These are phyloP conservation scores for Dufourea novaeangliae DNA, from an alignment of 1,140 invertebrate genomes.

Conservation along the genomic window DNA sequence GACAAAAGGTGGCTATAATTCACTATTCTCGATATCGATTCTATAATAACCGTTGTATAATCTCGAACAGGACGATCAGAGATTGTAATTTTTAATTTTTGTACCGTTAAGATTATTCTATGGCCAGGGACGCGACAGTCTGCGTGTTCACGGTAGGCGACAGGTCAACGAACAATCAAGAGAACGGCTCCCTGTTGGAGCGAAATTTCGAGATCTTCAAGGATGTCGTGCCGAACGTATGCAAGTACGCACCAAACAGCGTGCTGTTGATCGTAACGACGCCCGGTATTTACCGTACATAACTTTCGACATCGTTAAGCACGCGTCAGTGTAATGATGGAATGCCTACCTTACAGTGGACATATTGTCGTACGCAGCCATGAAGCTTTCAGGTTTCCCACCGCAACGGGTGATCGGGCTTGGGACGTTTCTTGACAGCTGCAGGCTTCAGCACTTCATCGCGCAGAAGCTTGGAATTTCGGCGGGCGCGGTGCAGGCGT, in stretches of 20 bases:
- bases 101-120: slow-evolving; percentile 82
- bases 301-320: not conserved
- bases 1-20: slow-evolving; percentile 70
- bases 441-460: slow-evolving; percentile 83
- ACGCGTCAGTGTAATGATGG: too few species aligned
- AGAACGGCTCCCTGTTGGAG: slow-evolving; percentile 80
- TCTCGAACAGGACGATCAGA: too few species aligned
- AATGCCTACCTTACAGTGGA: slow-evolving; percentile 80
- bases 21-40: not conserved
- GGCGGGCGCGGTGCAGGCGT: slow-evolving; percentile 82
- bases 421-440: slow-evolving; percentile 85
- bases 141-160: slow-evolving; percentile 85
- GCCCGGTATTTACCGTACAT: slow-evolving; percentile 78
- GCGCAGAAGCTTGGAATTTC: slow-evolving; percentile 83
- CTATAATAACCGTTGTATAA: too few species aligned
- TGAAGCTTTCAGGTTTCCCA: slow-evolving; percentile 86
- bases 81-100: too few species aligned
- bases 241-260: slow-evolving; percentile 84
- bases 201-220: slow-evolving; percentile 84
- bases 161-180: slow-evolving; percentile 81
- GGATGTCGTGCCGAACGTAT: slow-evolving; percentile 81
- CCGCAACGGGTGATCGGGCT: slow-evolving; percentile 84
- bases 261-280: slow-evolving; percentile 84
- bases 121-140: slow-evolving; percentile 82
- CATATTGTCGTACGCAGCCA: slow-evolving; percentile 84